Base-by-base conservation (phyloP, 2,888 invertebrate species). In the Tridacna gigas region DNA sequence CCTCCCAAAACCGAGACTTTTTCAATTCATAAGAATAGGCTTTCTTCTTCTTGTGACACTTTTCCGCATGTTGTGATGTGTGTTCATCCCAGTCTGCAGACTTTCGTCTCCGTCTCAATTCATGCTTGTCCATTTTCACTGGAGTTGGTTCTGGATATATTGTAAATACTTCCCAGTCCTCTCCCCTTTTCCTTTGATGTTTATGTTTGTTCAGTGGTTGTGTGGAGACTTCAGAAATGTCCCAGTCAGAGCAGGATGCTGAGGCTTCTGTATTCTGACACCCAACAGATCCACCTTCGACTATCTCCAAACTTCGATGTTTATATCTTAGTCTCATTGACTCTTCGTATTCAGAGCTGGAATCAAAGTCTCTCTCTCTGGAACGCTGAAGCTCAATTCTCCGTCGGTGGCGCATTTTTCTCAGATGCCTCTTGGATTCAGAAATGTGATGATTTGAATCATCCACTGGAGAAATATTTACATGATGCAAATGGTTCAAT, bases 11-110 rank as follows among this genome's bases (percentile, higher is more conserved):
- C 67, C 74, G 73, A 5, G 84, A 83, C 45, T 84, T 83, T 61
- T 85, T 87, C 22, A 80, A 56, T 77, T 87, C 87, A 73, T 87
- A 85, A 0, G 87, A 87, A 47, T 87, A 83, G n/a, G 87, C 82
- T 63, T 87, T 87, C 69, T 87, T 87, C 74, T 85, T 87, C 47
- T 74, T 74, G 11, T 66, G 25, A 0, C 81, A 67, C 60, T 73
- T 67, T 18, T 74, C 77, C 0, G 74, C 22, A 75, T 26, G 79
- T 4, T 82, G 74, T 45, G 84, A 86, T 4, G 82, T 80, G 4
- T 2, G 13, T 18, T 77, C 81, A 37, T 87, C 87, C 84, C 84
- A 85, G 22, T 87, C 87, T n/a, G 83, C 74, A 0, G 87, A 87
- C 51, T 83, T 84, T 45, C 84, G 56, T n/a, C 85, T 75, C 26